Evolutionary conservation across 2,888 invertebrate species (phyloP).

Genomic region (Andrena trimmerana): DNA sequence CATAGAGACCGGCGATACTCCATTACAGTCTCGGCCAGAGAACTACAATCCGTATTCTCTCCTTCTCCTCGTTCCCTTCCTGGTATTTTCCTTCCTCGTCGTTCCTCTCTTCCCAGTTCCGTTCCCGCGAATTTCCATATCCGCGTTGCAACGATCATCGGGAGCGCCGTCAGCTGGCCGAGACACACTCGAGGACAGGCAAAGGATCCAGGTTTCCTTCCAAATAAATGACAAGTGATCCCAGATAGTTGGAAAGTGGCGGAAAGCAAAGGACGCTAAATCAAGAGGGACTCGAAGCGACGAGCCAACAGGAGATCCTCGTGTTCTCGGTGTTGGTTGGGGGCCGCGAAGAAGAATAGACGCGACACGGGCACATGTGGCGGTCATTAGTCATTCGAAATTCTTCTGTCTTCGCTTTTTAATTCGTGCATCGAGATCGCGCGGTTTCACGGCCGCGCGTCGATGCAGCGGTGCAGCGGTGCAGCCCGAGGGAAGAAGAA

Average conservation of each 20-base stretch:
- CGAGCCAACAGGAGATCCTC: conserved; percentile 22
- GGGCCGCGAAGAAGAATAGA: conserved; percentile 68
- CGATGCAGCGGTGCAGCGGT: conserved; percentile 13
- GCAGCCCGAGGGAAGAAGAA: conserved; percentile 39
- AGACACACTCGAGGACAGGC: not conserved
- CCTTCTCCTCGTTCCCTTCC: not conserved
- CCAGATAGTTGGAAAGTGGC: not conserved
- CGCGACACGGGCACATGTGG: conserved; percentile 76
- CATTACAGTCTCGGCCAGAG: conserved; percentile 53
- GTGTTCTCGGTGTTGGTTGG: conserved; percentile 6
- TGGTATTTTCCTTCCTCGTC: not conserved
- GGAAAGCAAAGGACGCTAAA: conserved; percentile 6
- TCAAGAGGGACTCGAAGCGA: conserved; percentile 10
- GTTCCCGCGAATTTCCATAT: conserved; percentile 56
- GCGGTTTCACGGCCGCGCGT: conserved; percentile 62
- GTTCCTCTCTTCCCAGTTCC: conserved; percentile 1
- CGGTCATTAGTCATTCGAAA: conserved; percentile 80
- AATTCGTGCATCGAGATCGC: conserved; percentile 74
- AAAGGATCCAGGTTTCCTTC: not conserved
- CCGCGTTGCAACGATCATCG: conserved; percentile 41
- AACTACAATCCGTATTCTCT: conserved; percentile 58
- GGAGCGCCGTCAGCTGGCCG: conserved; percentile 29
- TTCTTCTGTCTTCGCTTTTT: conserved; percentile 78
- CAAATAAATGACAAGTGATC: not conserved
- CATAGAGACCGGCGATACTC: conserved; percentile 64